These are phyloP conservation scores for Eubucco bourcierii DNA, from an alignment of 2,113 vertebrate genomes.

Conservation along the genomic window DNA sequence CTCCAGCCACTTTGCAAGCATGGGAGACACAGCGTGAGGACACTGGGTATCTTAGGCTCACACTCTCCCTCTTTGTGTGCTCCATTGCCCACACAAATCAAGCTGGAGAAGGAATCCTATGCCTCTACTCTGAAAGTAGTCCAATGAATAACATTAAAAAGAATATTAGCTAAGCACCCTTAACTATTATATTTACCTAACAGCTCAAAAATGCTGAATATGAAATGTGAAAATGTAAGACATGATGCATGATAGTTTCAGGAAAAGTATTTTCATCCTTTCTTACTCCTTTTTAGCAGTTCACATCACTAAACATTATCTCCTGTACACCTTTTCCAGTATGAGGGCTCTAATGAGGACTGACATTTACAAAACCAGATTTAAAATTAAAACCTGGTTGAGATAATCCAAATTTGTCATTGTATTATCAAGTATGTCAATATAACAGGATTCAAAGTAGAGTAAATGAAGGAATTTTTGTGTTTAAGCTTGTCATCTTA, in stretches of 20 bases:
- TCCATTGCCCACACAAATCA: neutral
- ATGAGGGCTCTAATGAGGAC: neutral
- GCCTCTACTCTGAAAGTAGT: neutral
- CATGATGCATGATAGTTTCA: neutral
- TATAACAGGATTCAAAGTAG: neutral
- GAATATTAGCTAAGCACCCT: neutral
- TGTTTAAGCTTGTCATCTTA: neutral
- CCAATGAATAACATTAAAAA: neutral
- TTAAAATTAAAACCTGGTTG: neutral
- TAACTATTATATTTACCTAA: neutral
- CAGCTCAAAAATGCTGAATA: neutral
- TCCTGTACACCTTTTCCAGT: neutral
- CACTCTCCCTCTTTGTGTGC: neutral
- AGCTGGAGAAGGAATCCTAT: neutral
- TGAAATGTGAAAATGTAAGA: neutral
- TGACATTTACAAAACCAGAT: neutral
- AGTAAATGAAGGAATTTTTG: neutral
- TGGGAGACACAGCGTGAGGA: neutral
- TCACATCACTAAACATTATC: neutral
- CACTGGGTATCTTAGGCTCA: accelerated
- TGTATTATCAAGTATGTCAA: neutral
- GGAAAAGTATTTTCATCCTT: neutral
- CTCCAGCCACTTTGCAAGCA: neutral
- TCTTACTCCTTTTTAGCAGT: neutral
- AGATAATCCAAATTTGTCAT: neutral